Evolutionary conservation across 2,888 invertebrate species (phyloP).

Genomic region (Tipula vernalis): DNA sequence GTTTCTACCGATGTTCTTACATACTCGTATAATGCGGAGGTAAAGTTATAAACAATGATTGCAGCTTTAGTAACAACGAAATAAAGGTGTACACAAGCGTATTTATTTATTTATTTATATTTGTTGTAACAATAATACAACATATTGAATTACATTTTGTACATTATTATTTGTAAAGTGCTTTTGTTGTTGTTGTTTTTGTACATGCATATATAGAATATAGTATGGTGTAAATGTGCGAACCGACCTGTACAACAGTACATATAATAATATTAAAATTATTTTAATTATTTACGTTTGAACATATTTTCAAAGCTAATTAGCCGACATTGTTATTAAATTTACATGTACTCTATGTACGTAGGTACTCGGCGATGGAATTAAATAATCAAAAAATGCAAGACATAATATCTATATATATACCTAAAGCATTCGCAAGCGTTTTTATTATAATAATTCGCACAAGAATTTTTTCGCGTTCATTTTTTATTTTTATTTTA

Average conservation of each 20-base stretch:
- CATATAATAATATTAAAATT: background rate
- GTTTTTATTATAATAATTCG: background rate
- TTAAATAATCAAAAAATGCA: background rate
- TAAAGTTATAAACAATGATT: background rate
- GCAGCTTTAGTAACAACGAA: background rate
- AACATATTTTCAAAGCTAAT: background rate
- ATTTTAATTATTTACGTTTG: slow-evolving; percentile 5
- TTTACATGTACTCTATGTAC: background rate
- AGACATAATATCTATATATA: background rate
- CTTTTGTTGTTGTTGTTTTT: background rate
- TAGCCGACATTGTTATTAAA: background rate
- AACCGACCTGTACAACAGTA: background rate
- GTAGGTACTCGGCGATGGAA: background rate
- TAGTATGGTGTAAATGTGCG: background rate
- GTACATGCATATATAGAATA: background rate
- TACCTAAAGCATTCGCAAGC: background rate
- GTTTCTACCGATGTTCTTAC: background rate
- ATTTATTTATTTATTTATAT: background rate
- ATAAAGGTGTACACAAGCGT: background rate
- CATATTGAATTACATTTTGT: background rate
- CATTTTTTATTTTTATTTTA: background rate
- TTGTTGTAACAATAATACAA: background rate
- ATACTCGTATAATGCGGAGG: background rate
- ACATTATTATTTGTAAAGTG: background rate
- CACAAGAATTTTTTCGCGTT: background rate